phyloP scores from a whole-genome alignment of 2,888 invertebrate species.

The Hypercompe scribonia region DNA sequence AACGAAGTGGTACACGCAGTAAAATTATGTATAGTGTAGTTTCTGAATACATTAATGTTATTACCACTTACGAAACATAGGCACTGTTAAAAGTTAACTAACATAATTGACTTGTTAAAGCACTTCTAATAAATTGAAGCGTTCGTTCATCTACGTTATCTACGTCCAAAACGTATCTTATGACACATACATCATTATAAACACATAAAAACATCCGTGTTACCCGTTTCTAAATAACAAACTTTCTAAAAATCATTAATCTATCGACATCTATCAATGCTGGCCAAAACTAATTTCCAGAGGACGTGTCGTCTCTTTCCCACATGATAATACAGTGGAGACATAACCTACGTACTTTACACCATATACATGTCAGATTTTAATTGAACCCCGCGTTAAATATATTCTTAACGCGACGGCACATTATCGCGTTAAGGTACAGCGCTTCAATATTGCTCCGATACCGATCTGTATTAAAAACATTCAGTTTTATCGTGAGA shows the following conservation, averaged over 20 bases:
- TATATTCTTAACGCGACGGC: slow-evolving; percentile 65
- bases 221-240: background rate
- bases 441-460: slow-evolving; percentile 29
- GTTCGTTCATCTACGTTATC: background rate
- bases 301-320: slow-evolving; percentile 23
- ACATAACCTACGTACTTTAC: slow-evolving; percentile 53
- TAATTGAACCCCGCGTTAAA: slow-evolving; percentile 78
- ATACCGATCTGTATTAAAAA: slow-evolving; percentile 22
- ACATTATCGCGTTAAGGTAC: slow-evolving; percentile 39
- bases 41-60: too few species aligned
- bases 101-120: background rate
- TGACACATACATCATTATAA: background rate
- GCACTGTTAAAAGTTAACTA: background rate
- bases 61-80: background rate
- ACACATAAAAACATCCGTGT: background rate
- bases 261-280: slow-evolving; percentile 19
- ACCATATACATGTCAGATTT: slow-evolving; percentile 75
- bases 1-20: background rate
- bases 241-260: slow-evolving; percentile 3
- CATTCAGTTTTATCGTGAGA: slow-evolving; percentile 38
- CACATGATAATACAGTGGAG: slow-evolving; percentile 47
- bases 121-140: background rate
- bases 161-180: background rate
- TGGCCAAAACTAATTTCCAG: slow-evolving; percentile 7
- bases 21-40: too few species aligned